phyloP scores from a whole-genome alignment of 2,888 invertebrate genomes.

The Polylopha cassiicola region DNA sequence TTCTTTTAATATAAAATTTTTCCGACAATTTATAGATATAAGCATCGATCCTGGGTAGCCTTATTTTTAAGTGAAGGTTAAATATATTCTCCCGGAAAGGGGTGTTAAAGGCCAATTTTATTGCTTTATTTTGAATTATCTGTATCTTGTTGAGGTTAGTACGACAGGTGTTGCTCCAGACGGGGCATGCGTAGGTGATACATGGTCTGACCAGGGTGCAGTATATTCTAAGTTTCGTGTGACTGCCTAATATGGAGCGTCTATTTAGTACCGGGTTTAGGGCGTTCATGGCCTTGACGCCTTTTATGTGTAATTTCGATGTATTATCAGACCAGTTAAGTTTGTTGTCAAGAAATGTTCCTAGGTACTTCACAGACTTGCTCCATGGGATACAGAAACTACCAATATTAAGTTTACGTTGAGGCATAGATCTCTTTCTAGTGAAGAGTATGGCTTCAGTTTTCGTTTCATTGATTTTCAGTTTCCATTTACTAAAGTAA shows the following conservation, averaged over 20 bases:
- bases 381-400: constrained; percentile 4
- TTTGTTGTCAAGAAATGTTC: constrained; percentile 7
- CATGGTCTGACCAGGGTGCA: constrained; percentile 4
- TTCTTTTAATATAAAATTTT: no score
- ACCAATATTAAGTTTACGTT: neutral
- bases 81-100: constrained; percentile 4
- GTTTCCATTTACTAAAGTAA: constrained; percentile 15
- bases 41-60: no score
- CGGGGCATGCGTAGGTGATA: constrained; percentile 10
- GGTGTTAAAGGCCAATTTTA: constrained; percentile 14
- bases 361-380: constrained; percentile 3
- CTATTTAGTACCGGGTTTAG: constrained; percentile 9
- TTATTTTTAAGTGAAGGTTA: constrained; percentile 4
- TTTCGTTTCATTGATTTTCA: constrained; percentile 17
- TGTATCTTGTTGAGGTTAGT: constrained; percentile 3
- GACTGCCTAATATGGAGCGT: neutral
- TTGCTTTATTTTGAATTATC: constrained; percentile 11
- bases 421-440: neutral
- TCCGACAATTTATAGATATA: no score
- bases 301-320: neutral
- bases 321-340: constrained; percentile 6
- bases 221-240: constrained; percentile 4
- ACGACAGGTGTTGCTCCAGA: constrained; percentile 10
- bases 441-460: constrained; percentile 15
- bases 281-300: constrained; percentile 1